Percentiles rank a stretch among this genome's conserved stretches.
phyloP scores from a whole-genome alignment of 2,797 vertebrate species.

The Manis pentadactyla region DNA sequence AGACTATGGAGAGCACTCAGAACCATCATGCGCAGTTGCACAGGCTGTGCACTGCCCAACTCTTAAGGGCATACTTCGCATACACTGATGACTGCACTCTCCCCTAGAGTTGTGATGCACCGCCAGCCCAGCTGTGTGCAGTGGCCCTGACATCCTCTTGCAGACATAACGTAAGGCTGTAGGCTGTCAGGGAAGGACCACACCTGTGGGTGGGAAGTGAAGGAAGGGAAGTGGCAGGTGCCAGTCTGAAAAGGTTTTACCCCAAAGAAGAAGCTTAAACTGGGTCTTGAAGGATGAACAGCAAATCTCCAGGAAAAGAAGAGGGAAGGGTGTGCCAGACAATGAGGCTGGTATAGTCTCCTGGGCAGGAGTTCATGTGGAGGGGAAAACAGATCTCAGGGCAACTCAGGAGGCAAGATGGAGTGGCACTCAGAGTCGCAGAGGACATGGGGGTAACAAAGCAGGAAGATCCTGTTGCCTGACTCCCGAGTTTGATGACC shows the following conservation, averaged over 20 bases:
- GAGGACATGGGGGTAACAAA: accelerated
- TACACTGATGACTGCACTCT: not conserved
- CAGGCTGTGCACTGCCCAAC: not conserved
- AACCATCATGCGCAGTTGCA: not conserved
- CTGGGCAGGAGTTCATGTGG: not conserved
- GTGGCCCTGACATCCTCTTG: not conserved
- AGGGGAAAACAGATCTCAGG: not conserved
- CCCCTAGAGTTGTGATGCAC: not conserved
- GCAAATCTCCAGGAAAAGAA: not conserved
- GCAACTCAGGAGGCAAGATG: not conserved
- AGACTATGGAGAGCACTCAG: not conserved
- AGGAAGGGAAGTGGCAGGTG: not conserved
- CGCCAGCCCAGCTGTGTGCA: not conserved
- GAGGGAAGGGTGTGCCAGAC: not conserved
- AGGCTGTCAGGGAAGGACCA: not conserved
- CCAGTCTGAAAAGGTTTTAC: not conserved
- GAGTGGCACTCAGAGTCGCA: not conserved
- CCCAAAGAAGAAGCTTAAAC: not conserved
- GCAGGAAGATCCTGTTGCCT: not conserved
- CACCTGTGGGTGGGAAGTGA: not conserved
- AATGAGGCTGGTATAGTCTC: accelerated
- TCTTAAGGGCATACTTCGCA: not conserved
- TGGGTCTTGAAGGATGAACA: not conserved
- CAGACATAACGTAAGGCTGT: not conserved
- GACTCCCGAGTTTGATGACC: not conserved